These are phyloP conservation scores for Maconellicoccus hirsutus DNA, from an alignment of 1,140 invertebrate species.

Conservation along the genomic window DNA sequence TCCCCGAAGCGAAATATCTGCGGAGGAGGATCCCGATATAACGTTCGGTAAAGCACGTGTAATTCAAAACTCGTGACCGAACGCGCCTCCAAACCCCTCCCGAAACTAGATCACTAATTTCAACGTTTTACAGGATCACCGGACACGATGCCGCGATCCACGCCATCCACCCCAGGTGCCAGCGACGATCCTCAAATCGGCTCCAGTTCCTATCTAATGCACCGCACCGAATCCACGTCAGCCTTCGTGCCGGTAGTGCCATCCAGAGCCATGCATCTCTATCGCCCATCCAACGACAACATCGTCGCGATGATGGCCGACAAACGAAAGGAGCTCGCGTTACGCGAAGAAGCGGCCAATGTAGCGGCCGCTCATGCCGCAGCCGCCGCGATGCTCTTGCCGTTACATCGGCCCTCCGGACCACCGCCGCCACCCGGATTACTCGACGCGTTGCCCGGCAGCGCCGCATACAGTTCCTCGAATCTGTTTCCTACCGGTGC, in stretches of 20 bases:
- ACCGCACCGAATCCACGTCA: conserved; percentile 12
- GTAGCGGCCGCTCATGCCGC: neutral
- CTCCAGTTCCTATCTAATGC: neutral
- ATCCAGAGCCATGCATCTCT: conserved; percentile 22
- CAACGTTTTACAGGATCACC: neutral
- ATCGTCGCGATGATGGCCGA: conserved; percentile 23
- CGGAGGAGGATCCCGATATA: no score
- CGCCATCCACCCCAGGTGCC: neutral
- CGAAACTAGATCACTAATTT: no score
- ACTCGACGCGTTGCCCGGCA: conserved; percentile 5
- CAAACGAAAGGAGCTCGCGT: conserved; percentile 24
- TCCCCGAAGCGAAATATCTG: no score
- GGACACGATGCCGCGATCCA: no score
- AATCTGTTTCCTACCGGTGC: neutral
- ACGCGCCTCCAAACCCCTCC: no score
- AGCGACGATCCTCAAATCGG: neutral
- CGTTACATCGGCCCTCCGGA: neutral
- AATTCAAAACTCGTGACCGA: no score
- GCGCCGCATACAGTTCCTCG: conserved; percentile 13
- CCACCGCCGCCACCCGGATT: conserved; percentile 16
- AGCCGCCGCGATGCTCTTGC: conserved; percentile 12
- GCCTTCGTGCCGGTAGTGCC: conserved; percentile 26
- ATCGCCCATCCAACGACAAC: conserved; percentile 16
- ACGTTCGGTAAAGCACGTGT: no score
- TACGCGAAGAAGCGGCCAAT: conserved; percentile 19